Evolutionary conservation across 1,140 invertebrate species (phyloP).

Genomic region (Psilanteris sp.): DNA sequence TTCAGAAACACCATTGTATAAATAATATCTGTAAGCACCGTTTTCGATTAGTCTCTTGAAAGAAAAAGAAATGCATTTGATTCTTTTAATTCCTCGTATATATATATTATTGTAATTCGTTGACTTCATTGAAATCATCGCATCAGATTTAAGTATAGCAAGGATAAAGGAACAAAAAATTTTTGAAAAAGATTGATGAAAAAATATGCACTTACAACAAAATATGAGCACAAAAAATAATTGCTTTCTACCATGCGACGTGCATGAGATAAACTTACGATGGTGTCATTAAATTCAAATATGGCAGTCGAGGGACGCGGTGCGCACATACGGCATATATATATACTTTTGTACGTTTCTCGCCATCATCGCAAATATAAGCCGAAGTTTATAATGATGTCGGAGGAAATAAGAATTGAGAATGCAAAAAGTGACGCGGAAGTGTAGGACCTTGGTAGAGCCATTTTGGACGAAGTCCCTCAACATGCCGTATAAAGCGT

Average conservation of each 20-base stretch:
- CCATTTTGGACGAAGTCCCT: constrained; percentile 72
- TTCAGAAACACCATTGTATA: too few species aligned
- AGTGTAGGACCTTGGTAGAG: constrained; percentile 71
- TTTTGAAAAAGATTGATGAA: constrained; percentile 23
- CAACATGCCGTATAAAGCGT: constrained; percentile 71
- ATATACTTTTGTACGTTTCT: constrained; percentile 36
- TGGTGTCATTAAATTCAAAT: constrained; percentile 63
- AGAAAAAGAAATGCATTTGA: too few species aligned
- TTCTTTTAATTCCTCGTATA: too few species aligned
- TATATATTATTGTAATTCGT: constrained; percentile 28
- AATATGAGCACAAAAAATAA: constrained; percentile 48
- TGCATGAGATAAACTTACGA: constrained; percentile 42
- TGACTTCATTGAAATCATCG: constrained; percentile 19
- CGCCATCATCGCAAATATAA: constrained; percentile 41
- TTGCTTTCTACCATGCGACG: constrained; percentile 38
- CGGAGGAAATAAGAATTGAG: constrained; percentile 63
- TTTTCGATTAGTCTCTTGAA: too few species aligned
- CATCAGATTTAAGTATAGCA: constrained; percentile 33
- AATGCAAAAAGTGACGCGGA: constrained; percentile 70
- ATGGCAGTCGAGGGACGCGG: constrained; percentile 66
- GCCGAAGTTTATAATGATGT: constrained; percentile 58
- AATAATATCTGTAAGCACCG: too few species aligned
- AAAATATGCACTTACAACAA: constrained; percentile 23
- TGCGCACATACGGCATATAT: too few species aligned
- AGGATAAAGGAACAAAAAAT: constrained; percentile 26